A percentile compares a stretch with the other conserved stretches of the same genome.
Evolutionary conservation across 2,113 vertebrate genomes (phyloP).

Genomic region (Cyprinodon variegatus): DNA sequence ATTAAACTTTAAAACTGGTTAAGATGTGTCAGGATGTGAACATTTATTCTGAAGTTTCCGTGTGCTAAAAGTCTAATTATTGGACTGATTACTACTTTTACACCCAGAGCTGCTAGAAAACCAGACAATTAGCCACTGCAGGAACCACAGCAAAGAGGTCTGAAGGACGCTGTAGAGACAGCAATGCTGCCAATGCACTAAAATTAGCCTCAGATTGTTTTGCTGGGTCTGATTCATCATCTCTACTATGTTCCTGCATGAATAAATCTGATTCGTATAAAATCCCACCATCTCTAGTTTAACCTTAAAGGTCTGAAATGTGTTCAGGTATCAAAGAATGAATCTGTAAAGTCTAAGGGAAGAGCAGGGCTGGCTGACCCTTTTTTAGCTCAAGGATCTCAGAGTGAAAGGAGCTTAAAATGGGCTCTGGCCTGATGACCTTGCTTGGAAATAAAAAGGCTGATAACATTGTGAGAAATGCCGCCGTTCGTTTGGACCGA

Average conservation of each 20-base stretch:
- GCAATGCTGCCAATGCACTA: constrained; percentile 49
- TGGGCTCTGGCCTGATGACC: constrained; percentile 21
- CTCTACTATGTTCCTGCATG: constrained; percentile 31
- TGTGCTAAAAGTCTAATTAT: background rate
- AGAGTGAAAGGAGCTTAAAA: constrained; percentile 20
- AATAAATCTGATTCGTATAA: constrained; percentile 3
- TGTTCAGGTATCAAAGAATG: constrained; percentile 9
- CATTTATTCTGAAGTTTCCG: background rate
- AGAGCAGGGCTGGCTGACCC: background rate
- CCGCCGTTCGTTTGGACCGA: constrained; percentile 54
- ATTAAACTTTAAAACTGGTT: background rate
- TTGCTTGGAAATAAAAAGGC: constrained; percentile 44
- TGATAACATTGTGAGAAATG: constrained; percentile 41
- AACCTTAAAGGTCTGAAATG: background rate
- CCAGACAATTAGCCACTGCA: constrained; percentile 21
- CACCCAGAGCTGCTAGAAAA: background rate
- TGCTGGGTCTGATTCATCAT: constrained; percentile 36
- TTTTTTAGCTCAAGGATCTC: too few relatives aligned
- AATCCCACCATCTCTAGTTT: background rate
- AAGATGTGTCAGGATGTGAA: background rate
- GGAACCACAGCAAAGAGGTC: constrained; percentile 16
- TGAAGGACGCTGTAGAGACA: constrained; percentile 48
- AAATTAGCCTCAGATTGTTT: constrained; percentile 57
- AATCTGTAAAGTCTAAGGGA: constrained; percentile 3
- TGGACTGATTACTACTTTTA: background rate